Evolutionary conservation across 2,888 invertebrate genomes (phyloP), one percentile per base, ranked within the genome.

Genomic region (Philonicus albiceps): DNA sequence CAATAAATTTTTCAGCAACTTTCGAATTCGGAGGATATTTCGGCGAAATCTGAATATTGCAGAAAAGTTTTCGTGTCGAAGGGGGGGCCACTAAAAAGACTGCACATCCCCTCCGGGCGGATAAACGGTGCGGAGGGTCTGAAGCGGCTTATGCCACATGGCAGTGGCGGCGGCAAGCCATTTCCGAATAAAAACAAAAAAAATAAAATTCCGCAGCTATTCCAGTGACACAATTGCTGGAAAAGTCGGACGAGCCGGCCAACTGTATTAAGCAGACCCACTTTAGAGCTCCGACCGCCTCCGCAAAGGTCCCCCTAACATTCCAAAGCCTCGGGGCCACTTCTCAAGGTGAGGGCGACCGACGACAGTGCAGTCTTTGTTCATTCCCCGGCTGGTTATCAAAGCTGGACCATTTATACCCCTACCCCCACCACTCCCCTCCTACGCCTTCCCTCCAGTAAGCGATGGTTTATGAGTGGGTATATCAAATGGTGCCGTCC

Each of bases 221-320:
- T 37, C 37, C n/a, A 75, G 34, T 75, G 75, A 75, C 75, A 75
- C 75, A 75, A 75, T 75, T 75, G 75, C 37, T 4, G 37, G 40
- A 34, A n/a, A 75, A 53, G 19, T 53, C 53, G 53, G 53, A 19
- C n/a, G 7, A n/a, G 53, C 19, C 53, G 53, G 53, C 19, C 19
- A 53, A 53, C 53, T 53, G 53, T 19, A 53, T 53, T 53, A 53
- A 53, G 16, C 19, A 19, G 19, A n/a, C 53, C 53, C 19, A 53
- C 19, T 53, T 53, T 19, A 16, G 53, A 6, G 16, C 53, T 4
- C 53, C 53, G 53, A 53, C 53, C 53, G 5, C 53, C 16, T 13
- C 19, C 53, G 5, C 19, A 7, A n/a, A 53, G 5, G 19, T 19
- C 53, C 53, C 53, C 30, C 19, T 37, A 37, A 37, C 75, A 37